A percentile compares a stretch with the other conserved stretches of the same genome.
Conservation (phyloP, 2,888 invertebrate species). For the Agonopterix arenella region DNA sequence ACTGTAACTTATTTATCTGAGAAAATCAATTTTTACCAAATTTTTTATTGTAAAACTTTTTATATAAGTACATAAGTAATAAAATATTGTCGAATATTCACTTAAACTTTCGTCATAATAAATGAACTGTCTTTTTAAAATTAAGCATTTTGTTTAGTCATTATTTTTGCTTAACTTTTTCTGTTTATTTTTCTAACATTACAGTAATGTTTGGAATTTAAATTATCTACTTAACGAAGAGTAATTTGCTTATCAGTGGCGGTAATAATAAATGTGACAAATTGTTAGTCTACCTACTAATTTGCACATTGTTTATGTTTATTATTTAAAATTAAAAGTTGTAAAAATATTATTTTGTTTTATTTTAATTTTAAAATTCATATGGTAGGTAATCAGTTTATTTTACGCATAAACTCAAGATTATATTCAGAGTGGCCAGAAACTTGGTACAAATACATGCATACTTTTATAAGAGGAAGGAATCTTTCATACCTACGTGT, state of each 20-base stretch:
- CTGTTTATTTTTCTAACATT: slow-evolving; percentile 5
- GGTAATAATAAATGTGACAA: slow-evolving; percentile 4
- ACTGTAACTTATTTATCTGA: slow-evolving; percentile 31
- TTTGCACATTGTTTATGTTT: slow-evolving; percentile 73
- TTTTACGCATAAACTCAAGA: no score
- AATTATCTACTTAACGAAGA: slow-evolving; percentile 1
- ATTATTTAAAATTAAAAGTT: slow-evolving; percentile 60
- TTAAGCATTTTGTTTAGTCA: slow-evolving; percentile 8
- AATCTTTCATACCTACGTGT: no score
- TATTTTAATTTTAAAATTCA: background rate
- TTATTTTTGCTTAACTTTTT: slow-evolving; percentile 6
- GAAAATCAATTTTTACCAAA: slow-evolving; percentile 1
- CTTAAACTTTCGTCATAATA: slow-evolving; percentile 1
- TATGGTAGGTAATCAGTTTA: no score
- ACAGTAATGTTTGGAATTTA: background rate
- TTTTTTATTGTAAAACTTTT: background rate
- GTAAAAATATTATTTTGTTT: slow-evolving; percentile 25
- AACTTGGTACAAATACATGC: no score
- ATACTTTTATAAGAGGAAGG: no score
- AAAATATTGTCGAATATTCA: background rate
- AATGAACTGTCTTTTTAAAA: slow-evolving; percentile 1
- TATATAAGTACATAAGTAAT: background rate
- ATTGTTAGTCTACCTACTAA: slow-evolving; percentile 28
- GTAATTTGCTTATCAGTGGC: slow-evolving; percentile 1
- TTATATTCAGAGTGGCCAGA: no score